Evolutionary conservation across 2,888 invertebrate genomes (phyloP).

Genomic region (Strigamia maritima): DNA sequence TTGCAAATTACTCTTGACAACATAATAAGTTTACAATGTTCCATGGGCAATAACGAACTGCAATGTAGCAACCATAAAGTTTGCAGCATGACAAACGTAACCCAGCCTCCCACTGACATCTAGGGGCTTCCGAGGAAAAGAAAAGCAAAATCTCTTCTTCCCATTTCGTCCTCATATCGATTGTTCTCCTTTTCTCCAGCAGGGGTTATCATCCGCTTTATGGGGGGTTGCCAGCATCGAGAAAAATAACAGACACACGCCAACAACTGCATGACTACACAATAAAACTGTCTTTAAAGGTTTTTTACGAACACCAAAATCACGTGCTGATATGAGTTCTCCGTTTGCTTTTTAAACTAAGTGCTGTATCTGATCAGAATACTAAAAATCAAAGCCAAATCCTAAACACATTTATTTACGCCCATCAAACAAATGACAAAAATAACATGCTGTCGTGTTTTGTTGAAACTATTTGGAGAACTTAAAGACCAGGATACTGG

Average conservation of each 20-base stretch:
- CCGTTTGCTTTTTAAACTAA: background rate
- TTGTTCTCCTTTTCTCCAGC: conserved; percentile 31
- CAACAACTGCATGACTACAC: conserved; percentile 32
- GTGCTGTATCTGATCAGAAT: background rate
- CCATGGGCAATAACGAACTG: background rate
- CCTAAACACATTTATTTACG: background rate
- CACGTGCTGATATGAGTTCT: conserved; percentile 7
- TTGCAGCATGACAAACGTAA: conserved; percentile 11
- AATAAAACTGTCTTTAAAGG: conserved; percentile 26
- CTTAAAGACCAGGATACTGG: background rate
- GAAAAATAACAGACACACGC: conserved; percentile 32
- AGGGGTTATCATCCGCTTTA: conserved; percentile 28
- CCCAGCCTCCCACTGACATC: conserved; percentile 2
- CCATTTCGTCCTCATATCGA: conserved; percentile 2
- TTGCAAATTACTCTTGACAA: background rate
- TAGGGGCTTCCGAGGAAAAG: background rate
- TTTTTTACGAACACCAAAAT: conserved; percentile 13
- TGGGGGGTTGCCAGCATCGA: conserved; percentile 24
- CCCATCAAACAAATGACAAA: background rate
- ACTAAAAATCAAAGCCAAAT: background rate
- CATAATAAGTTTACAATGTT: conserved; percentile 20
- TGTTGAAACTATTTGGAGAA: background rate
- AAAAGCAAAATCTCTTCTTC: background rate
- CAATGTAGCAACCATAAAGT: background rate
- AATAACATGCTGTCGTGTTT: background rate